These are phyloP conservation scores for Cheilosia variabilis DNA, from an alignment of 2,888 invertebrate genomes.

Conservation along the genomic window DNA sequence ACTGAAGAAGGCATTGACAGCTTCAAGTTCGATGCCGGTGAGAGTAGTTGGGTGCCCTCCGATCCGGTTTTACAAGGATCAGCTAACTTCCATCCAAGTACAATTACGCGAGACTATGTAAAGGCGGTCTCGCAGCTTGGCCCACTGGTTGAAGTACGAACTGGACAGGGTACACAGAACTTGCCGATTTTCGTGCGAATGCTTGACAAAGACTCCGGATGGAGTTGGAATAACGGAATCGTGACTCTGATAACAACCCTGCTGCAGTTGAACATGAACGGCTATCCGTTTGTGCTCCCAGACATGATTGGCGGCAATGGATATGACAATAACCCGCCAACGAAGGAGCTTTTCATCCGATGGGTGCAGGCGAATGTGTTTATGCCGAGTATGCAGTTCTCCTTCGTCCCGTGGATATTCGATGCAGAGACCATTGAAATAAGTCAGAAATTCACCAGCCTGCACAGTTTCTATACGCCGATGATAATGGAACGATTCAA, in stretches of 20 bases:
- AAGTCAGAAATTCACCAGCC: conserved; percentile 86
- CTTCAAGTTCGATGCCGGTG: conserved; percentile 92
- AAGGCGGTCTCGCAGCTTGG: conserved; percentile 85
- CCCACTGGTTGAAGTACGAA: conserved; percentile 87
- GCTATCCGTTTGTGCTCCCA: conserved; percentile 88
- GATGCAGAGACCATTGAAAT: conserved; percentile 87
- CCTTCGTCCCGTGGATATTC: conserved; percentile 90
- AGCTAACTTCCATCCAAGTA: conserved; percentile 82
- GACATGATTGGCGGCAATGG: conserved; percentile 90
- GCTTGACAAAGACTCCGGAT: conserved; percentile 89
- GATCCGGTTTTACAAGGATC: conserved; percentile 86
- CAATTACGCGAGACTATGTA: conserved; percentile 85
- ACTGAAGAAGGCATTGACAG: conserved; percentile 87
- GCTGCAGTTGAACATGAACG: conserved; percentile 83
- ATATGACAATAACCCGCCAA: conserved; percentile 84
- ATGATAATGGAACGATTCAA: conserved; percentile 87
- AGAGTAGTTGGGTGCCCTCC: conserved; percentile 86
- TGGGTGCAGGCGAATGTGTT: conserved; percentile 91
- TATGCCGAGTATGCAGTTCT: conserved; percentile 91
- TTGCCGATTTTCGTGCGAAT: conserved; percentile 89
- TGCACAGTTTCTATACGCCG: conserved; percentile 87
- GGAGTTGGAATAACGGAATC: conserved; percentile 88
- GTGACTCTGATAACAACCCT: conserved; percentile 87
- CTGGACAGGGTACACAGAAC: conserved; percentile 87
- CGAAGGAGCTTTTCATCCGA: conserved; percentile 87